Evolutionary conservation across 2,888 invertebrate species (phyloP), one percentile per base, ranked within the genome.

Genomic region (Cancer borealis): DNA sequence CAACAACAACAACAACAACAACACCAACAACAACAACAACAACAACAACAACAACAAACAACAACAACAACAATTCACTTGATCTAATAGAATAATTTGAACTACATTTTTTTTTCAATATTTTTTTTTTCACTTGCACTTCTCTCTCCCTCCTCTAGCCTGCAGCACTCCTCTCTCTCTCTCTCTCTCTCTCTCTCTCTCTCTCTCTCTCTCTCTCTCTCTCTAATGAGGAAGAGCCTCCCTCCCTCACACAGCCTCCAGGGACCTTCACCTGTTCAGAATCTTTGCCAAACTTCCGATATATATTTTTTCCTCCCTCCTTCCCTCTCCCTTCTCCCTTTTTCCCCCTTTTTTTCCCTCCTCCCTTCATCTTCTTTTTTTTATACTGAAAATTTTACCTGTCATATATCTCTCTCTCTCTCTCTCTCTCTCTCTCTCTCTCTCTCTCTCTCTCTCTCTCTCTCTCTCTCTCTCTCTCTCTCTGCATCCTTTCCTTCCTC

Each of bases 111-210:
- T 21, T 66, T 66, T 4, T 21, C 14, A 66, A 8, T 17, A 10
- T 14, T 60, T 17, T 21, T 21, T 21, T 66, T 66, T 17, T 66
- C 21, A 17, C 60, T 66, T 66, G 60, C 17, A 21, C 21, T 66
- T 66, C 17, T 66, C 60, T 4, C 60, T 66, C 60, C 17, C 60
- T 66, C 0, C 21, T 17, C 0, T 66, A 14, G 14, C 60, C 21
- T 21, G 14, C 60, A 66, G 17, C 60, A 8, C 60, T 66, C 60
- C 60, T 66, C 60, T 66, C 60, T 66, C 60, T 66, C 60, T 66
- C 60, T 66, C 60, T 66, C 60, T 66, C 60, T 66, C 60, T 66
- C 60, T 66, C 60, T 66, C 60, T 66, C 60, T 66, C 60, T 66
- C 60, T 66, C 60, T 66, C 60, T 66, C 60, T 66, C 60, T 66